Evolutionary conservation across 2,113 vertebrate species (phyloP).

Genomic region (Tursiops truncatus): DNA sequence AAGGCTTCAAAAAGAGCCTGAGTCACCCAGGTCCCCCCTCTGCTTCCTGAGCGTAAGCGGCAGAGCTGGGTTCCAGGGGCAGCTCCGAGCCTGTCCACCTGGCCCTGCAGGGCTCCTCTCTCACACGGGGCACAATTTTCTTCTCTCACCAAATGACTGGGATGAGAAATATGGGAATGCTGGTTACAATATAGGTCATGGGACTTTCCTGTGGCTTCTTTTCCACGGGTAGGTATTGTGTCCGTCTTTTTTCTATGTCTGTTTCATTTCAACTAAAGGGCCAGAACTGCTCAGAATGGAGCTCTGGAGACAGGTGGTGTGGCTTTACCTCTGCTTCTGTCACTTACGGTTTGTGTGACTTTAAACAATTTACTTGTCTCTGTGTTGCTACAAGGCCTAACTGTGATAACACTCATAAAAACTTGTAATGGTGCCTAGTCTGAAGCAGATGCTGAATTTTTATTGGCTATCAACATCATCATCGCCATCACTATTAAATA

Average conservation of each 20-base stretch:
- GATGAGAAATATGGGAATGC: neutral
- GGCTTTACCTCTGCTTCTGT: neutral
- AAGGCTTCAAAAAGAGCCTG: neutral
- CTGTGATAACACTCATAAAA: neutral
- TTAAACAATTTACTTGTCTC: neutral
- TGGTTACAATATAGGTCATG: neutral
- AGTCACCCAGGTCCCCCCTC: neutral
- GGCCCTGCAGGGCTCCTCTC: neutral
- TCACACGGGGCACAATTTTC: neutral
- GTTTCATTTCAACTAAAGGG: neutral
- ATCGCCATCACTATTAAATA: neutral
- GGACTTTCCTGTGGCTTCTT: neutral
- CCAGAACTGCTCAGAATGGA: neutral
- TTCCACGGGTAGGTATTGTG: neutral
- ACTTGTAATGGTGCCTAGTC: accelerated
- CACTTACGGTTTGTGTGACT: neutral
- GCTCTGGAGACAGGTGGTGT: neutral
- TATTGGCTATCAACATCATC: too few species aligned
- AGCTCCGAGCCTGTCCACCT: neutral
- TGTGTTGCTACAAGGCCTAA: neutral
- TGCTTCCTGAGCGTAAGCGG: neutral
- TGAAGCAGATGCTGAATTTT: neutral
- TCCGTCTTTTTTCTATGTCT: neutral
- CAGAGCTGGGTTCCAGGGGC: neutral
- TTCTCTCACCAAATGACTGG: neutral